Conservation (phyloP, 2,797 vertebrate species). For the Centropyge bicolor region DNA sequence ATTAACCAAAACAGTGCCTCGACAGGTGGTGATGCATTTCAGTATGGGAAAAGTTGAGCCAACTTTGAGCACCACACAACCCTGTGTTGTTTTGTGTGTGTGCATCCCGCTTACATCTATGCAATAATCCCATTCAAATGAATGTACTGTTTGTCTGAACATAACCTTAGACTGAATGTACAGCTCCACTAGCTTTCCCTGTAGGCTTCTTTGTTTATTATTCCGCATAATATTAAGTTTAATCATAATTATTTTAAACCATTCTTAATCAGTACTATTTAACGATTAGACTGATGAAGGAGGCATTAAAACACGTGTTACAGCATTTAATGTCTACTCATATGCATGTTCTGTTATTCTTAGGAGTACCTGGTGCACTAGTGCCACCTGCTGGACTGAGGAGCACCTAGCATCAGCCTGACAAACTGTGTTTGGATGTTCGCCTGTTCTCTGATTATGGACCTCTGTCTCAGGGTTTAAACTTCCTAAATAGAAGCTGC, state of each 20-base stretch:
- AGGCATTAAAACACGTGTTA: background rate
- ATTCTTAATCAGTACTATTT: background rate
- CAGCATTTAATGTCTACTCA: background rate
- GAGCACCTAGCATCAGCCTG: background rate
- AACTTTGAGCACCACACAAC: background rate
- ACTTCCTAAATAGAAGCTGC: background rate
- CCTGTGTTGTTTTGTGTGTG: too few species aligned
- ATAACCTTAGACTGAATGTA: background rate
- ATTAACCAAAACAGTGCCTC: background rate
- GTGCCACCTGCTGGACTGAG: slow-evolving; percentile 36
- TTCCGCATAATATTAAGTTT: background rate
- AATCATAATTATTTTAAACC: background rate
- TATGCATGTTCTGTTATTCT: background rate
- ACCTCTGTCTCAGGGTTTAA: background rate
- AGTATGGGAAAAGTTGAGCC: background rate
- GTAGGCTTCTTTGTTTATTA: background rate
- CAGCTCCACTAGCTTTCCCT: background rate
- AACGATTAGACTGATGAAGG: background rate
- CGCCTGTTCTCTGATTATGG: background rate
- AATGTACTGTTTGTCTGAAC: background rate
- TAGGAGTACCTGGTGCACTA: slow-evolving; percentile 89
- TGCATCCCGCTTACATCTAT: background rate
- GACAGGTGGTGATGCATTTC: background rate
- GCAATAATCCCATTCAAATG: background rate
- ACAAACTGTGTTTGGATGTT: background rate